phyloP scores from a whole-genome alignment of 2,888 invertebrate species.

The Nesidiocoris tenuis region DNA sequence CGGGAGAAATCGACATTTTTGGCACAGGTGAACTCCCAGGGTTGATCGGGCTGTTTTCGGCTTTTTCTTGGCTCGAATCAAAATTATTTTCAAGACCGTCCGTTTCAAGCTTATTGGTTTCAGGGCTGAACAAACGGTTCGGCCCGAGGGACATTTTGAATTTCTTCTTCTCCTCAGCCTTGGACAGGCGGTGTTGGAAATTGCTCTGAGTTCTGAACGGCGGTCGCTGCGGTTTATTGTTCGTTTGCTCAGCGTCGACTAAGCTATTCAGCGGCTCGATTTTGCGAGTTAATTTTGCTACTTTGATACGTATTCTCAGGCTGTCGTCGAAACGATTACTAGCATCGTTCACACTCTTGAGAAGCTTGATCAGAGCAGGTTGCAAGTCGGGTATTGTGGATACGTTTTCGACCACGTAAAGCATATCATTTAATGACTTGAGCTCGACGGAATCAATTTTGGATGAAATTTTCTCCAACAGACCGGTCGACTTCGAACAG shows the following conservation, averaged over 20 bases:
- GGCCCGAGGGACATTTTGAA: background rate
- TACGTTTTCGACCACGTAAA: constrained; percentile 1
- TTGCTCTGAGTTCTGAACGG: constrained; percentile 28
- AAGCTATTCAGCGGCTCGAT: constrained; percentile 5
- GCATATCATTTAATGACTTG: constrained; percentile 10
- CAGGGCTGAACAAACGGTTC: background rate
- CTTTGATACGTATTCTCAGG: constrained; percentile 15
- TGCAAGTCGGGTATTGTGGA: background rate
- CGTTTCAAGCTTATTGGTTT: background rate
- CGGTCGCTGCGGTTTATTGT: constrained; percentile 8
- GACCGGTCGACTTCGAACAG: background rate
- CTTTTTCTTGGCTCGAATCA: background rate
- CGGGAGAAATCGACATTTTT: background rate
- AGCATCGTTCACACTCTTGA: constrained; percentile 9
- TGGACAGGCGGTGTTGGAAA: constrained; percentile 29
- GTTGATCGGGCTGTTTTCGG: background rate
- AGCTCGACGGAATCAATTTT: constrained; percentile 8
- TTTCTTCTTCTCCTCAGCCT: constrained; percentile 35
- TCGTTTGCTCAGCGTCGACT: background rate
- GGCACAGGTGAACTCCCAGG: background rate
- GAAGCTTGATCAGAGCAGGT: background rate
- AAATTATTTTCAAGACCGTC: background rate
- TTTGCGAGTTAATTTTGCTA: constrained; percentile 7
- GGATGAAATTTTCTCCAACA: constrained; percentile 5
- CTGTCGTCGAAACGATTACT: background rate